phyloP scores from a whole-genome alignment of 2,113 vertebrate genomes.

The Carettochelys insculpta region DNA sequence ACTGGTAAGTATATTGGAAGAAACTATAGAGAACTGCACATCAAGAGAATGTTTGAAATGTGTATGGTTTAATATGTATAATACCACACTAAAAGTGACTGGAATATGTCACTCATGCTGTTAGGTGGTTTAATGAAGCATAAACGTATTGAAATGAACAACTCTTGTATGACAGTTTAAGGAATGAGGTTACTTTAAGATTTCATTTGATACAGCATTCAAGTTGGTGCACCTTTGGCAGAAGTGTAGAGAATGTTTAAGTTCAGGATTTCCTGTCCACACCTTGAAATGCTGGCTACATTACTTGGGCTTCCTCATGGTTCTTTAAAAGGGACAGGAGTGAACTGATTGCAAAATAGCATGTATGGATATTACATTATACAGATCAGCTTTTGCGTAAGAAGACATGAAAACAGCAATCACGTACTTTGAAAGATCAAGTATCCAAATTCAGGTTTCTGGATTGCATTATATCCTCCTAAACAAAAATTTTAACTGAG shows the following conservation, averaged over 20 bases:
- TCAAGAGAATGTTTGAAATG: constrained; percentile 48
- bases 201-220: constrained; percentile 45
- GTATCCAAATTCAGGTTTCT: background rate
- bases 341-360: background rate
- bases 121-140: constrained; percentile 60
- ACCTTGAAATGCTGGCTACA: background rate
- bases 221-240: constrained; percentile 21
- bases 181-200: background rate
- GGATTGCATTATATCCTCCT: background rate
- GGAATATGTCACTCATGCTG: constrained; percentile 51
- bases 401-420: background rate
- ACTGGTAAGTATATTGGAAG: constrained; percentile 88
- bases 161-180: constrained; percentile 45
- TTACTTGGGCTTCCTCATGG: background rate
- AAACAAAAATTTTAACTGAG: background rate
- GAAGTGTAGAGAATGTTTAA: background rate
- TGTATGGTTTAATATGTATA: constrained; percentile 50
- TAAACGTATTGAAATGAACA: constrained; percentile 67
- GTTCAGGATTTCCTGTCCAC: background rate
- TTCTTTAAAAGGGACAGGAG: background rate
- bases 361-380: background rate
- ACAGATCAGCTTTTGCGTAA: background rate
- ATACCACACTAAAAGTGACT: constrained; percentile 50
- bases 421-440: background rate
- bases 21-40: constrained; percentile 50